Evolutionary conservation across 2,888 invertebrate genomes (phyloP).

Genomic region (Drosophila gaucha): DNA sequence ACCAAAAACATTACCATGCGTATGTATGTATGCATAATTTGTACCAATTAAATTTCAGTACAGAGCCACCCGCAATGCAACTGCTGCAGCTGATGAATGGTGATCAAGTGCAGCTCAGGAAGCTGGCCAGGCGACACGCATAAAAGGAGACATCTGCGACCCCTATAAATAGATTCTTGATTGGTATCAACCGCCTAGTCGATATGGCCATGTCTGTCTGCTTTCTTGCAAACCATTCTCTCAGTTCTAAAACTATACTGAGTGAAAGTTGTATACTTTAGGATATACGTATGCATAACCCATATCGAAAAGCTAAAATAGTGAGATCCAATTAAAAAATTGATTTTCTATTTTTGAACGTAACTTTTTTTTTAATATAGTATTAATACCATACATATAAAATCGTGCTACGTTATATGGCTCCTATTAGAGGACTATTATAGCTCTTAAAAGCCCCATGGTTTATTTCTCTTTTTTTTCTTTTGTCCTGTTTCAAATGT

Average conservation of each 20-base stretch:
- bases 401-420: neutral
- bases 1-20: constrained; percentile 52
- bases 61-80: constrained; percentile 23
- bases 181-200: neutral
- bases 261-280: too few species aligned
- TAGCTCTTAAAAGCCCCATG: too few species aligned
- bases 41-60: constrained; percentile 70
- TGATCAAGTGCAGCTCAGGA: constrained; percentile 24
- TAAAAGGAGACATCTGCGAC: constrained; percentile 2
- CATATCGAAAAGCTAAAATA: too few species aligned
- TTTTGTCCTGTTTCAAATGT: constrained; percentile 10
- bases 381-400: neutral
- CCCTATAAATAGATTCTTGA: neutral
- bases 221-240: too few species aligned
- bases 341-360: too few species aligned
- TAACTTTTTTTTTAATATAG: too few species aligned
- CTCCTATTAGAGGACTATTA: too few species aligned
- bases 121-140: constrained; percentile 18
- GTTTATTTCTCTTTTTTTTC: neutral
- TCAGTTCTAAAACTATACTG: too few species aligned
- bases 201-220: neutral
- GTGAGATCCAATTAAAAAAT: too few species aligned
- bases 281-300: too few species aligned
- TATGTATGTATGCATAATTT: constrained; percentile 62
- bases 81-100: constrained; percentile 11